Conservation (phyloP, 1,140 invertebrate genomes). For the Papilio polytes region DNA sequence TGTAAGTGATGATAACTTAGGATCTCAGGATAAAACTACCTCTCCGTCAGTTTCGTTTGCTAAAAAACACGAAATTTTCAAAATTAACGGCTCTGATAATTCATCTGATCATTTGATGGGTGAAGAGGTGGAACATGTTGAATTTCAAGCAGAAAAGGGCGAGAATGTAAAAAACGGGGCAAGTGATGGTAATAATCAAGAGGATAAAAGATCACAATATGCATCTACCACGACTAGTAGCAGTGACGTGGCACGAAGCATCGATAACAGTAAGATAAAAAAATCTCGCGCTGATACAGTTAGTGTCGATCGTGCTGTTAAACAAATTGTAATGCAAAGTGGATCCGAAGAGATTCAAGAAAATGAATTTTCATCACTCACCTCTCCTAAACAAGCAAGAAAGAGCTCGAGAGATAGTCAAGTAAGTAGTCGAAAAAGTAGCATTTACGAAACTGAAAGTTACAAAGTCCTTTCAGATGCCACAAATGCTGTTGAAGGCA, state of each 20-base stretch:
- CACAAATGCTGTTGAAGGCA: slow-evolving; percentile 66
- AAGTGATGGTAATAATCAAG: slow-evolving; percentile 31
- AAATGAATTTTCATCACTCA: slow-evolving; percentile 49
- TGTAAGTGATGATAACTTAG: slow-evolving; percentile 55
- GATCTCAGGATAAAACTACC: slow-evolving; percentile 52
- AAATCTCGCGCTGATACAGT: slow-evolving; percentile 48
- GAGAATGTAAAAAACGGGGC: not conserved
- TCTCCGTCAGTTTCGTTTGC: slow-evolving; percentile 57
- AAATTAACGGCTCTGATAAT: slow-evolving; percentile 54
- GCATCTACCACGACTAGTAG: slow-evolving; percentile 54
- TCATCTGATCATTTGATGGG: slow-evolving; percentile 59
- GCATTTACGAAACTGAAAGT: slow-evolving; percentile 81
- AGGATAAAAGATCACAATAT: slow-evolving; percentile 57
- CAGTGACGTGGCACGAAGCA: slow-evolving; percentile 50
- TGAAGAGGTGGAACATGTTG: slow-evolving; percentile 51
- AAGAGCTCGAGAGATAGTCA: slow-evolving; percentile 73
- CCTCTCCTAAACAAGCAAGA: slow-evolving; percentile 58
- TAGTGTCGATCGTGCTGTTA: slow-evolving; percentile 52
- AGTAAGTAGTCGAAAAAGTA: slow-evolving; percentile 70
- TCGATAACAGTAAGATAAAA: slow-evolving; percentile 53
- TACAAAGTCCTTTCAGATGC: slow-evolving; percentile 79
- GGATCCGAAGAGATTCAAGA: slow-evolving; percentile 52
- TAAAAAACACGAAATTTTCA: slow-evolving; percentile 62
- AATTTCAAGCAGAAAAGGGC: not conserved
- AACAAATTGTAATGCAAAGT: slow-evolving; percentile 58